Base-by-base conservation (phyloP, 2,113 vertebrate species). In the Rhagologus leucostigma region DNA sequence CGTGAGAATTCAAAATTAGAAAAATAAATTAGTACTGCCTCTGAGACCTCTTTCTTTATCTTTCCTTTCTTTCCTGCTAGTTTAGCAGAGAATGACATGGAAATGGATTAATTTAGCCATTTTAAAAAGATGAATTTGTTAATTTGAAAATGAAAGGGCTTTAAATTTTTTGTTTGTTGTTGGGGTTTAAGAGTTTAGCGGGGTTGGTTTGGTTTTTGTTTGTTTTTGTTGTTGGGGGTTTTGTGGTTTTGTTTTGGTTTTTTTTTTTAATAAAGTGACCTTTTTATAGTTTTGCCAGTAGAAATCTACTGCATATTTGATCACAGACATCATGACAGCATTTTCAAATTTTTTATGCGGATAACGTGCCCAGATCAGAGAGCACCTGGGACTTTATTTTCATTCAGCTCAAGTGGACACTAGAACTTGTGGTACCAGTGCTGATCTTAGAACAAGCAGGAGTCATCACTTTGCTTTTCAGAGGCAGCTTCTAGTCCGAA, bases 131-230 rank as follows among this genome's bases (percentile, higher is more conserved):
- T 4, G 1, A 14, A 29, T 17, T 53, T 74, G 6, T 27, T 14
- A 22, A 55, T 80, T 53, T 67, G 11, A 70, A 84, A 64, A 44
- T 42, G 9, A 50, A 49, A 57, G 8, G 9, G 6, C 2, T 26
- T 56, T 37, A 21, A 15, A 29, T 16, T n/a, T 60, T 39, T 68
- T 52, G 17, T 14, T 35, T 35, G 8, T 41, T 26, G 8, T 5
- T 10, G 14, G 7, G 2, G 1, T 4, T 24, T 63, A 52, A 35
- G 3, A 49, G 32, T 37, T 39, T 39, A 5, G 6, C 10, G 13
- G 16, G 26, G 4, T 27, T 73, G 16, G 4, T 46, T 47, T 37
- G 5, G 1, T 4, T 26, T 76, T 59, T 26, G 16, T 59, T 50
- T 39, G 5, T 16, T 53, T 53, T n/a, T 65, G 44, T 46, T 77